phyloP scores from a whole-genome alignment of 2,797 vertebrate species.

The Austrolebias charrua region DNA sequence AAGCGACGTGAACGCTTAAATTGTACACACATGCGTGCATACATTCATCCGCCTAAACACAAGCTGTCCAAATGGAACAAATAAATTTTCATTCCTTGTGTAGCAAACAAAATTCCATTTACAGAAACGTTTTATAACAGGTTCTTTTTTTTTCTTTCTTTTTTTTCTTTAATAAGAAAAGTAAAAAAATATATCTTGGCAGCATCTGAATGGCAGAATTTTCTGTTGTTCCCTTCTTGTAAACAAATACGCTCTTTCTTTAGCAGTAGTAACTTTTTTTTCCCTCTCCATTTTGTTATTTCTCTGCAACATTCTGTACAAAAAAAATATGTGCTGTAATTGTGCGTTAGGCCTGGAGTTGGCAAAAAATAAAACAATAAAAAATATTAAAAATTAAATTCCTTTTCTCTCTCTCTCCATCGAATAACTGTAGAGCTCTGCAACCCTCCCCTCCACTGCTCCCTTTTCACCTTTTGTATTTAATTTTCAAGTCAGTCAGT shows the following conservation, averaged over 20 bases:
- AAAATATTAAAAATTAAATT: slow-evolving; percentile 78
- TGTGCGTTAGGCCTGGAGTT: slow-evolving; percentile 94
- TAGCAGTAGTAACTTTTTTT: slow-evolving; percentile 90
- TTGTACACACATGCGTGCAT: slow-evolving; percentile 67
- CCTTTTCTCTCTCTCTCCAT: slow-evolving; percentile 83
- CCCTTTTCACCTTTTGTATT: slow-evolving; percentile 99
- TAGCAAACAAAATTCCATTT: slow-evolving; percentile 85
- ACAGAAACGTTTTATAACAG: slow-evolving; percentile 85
- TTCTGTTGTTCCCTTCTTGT: slow-evolving; percentile 86
- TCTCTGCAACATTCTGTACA: slow-evolving; percentile 92
- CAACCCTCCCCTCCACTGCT: slow-evolving; percentile 85
- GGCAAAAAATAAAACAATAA: slow-evolving; percentile 84
- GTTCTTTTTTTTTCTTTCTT: slow-evolving; percentile 79
- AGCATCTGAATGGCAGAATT: slow-evolving; percentile 86
- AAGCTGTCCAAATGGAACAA: slow-evolving; percentile 77
- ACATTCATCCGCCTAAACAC: slow-evolving; percentile 65
- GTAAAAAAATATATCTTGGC: slow-evolving; percentile 74
- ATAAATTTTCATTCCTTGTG: slow-evolving; percentile 84
- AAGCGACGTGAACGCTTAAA: slow-evolving; percentile 70
- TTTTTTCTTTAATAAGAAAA: slow-evolving; percentile 84
- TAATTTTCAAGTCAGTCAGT: slow-evolving; percentile 99
- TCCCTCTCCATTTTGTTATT: slow-evolving; percentile 85
- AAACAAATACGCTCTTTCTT: slow-evolving; percentile 84
- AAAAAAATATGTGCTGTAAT: slow-evolving; percentile 92
- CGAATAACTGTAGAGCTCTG: slow-evolving; percentile 94